Conservation (phyloP, 2,888 invertebrate species). For the Apotomis capreana region DNA sequence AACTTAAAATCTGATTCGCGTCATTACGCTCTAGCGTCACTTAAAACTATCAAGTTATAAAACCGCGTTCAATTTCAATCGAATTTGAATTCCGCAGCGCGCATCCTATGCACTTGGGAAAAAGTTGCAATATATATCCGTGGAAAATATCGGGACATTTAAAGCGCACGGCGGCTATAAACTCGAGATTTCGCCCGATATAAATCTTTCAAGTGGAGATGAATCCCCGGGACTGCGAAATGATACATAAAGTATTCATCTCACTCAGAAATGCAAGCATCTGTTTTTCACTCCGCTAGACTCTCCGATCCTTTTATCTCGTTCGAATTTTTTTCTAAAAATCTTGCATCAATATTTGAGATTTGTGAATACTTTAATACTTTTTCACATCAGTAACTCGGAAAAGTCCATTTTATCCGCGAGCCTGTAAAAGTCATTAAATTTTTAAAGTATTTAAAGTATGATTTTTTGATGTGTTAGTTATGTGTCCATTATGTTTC, state of each 20-base stretch:
- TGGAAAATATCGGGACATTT: constrained; percentile 56
- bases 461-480: constrained; percentile 9
- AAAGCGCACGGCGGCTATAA: constrained; percentile 64
- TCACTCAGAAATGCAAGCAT: constrained; percentile 73
- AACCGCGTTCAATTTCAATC: constrained; percentile 8
- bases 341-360: constrained; percentile 41
- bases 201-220: constrained; percentile 79
- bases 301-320: constrained; percentile 54
- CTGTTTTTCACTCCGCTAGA: constrained; percentile 67
- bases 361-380: constrained; percentile 9
- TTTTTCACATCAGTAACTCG: too few relatives aligned
- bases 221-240: constrained; percentile 75
- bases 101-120: constrained; percentile 34
- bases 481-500: neutral
- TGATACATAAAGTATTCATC: constrained; percentile 80
- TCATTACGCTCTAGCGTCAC: too few relatives aligned
- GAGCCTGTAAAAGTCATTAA: too few relatives aligned
- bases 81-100: constrained; percentile 20
- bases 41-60: neutral
- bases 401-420: too few relatives aligned
- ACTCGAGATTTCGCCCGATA: constrained; percentile 73
- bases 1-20: too few relatives aligned
- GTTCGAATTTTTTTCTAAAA: constrained; percentile 46
- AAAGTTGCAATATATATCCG: constrained; percentile 40
- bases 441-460: too few relatives aligned